Evolutionary conservation across 2,888 invertebrate species (phyloP), one percentile per base, ranked within the genome.

Genomic region (Thereva nobilitata): DNA sequence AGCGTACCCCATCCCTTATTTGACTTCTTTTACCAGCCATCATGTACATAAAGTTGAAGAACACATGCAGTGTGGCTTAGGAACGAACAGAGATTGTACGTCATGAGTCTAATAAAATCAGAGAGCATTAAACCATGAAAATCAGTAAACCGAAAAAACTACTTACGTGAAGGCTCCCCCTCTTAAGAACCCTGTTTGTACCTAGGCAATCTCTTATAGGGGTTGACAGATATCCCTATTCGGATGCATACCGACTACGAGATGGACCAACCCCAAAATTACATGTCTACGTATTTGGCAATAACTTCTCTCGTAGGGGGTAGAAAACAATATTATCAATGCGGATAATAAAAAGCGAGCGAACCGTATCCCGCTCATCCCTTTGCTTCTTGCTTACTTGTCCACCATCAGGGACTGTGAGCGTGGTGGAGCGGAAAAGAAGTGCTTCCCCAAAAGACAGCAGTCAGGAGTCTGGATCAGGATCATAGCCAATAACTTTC

Each of bases 61-160:
- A 23, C 23, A 23, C 23, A 23, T 23, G 23, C 23, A 34, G 9
- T 34, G 9, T 35, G 34, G 53, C 12, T 49, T 40, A 41, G 61
- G 61, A 41, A 40, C 12, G 38, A 12, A 10, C 50, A 7, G 8
- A 50, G 34, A 23, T 34, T 50, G 12, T 47, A 50, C 34, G 61
- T 61, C 50, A 61, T 61, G 61, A 61, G 61, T 61, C 50, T 61
- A 72, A 72, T 72, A 77, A 78, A 78, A 78, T 78, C 78, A 77
- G 76, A 73, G 76, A 78, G 78, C 78, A 78, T 78, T 78, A 78
- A 78, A 77, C 77, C 78, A 78, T 78, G 77, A 78, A 78, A 78
- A 76, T 76, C 78, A 78, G 76, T 78, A 76, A 78, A 77, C 77
- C 78, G 76, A 77, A 76, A 77, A 77, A 61, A 61, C 61, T 61